Evolutionary conservation across 2,888 invertebrate genomes (phyloP).

Genomic region (Encarsia formosa): DNA sequence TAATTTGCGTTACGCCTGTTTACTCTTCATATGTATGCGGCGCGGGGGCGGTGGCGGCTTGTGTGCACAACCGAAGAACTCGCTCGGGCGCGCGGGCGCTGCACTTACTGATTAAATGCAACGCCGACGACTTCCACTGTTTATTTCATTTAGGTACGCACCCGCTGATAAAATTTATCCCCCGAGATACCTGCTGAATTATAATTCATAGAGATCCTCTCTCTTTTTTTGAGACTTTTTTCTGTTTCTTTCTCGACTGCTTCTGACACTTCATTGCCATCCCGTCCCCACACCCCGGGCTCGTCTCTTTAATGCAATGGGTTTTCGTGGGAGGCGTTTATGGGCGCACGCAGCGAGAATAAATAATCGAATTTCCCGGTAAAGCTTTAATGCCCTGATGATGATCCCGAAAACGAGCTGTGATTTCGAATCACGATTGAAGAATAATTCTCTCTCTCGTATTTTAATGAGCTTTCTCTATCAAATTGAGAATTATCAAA

Average conservation of each 20-base stretch:
- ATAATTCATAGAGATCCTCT: no score
- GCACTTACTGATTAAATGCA: slow-evolving; percentile 26
- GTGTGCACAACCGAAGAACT: slow-evolving; percentile 14
- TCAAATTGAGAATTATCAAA: no score
- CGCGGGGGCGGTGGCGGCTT: slow-evolving; percentile 8
- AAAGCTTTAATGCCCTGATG: no score
- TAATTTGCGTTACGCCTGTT: slow-evolving; percentile 29
- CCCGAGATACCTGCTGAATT: no score
- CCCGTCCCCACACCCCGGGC: background rate
- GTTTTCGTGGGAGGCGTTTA: background rate
- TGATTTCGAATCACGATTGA: no score
- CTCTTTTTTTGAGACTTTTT: background rate
- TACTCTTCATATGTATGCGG: slow-evolving; percentile 29
- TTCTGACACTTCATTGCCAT: slow-evolving; percentile 5
- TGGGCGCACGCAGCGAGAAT: background rate
- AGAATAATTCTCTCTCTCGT: no score
- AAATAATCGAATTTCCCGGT: no score
- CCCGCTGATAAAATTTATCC: no score
- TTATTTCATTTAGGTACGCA: slow-evolving; percentile 20
- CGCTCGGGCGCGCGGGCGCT: background rate
- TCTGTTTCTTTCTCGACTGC: background rate
- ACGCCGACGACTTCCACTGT: slow-evolving; percentile 20
- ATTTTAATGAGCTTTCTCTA: no score
- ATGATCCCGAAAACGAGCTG: no score
- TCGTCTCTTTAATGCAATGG: slow-evolving; percentile 2